Evolutionary conservation across 2,797 vertebrate genomes (phyloP).

Genomic region (Eulemur rubriventer): DNA sequence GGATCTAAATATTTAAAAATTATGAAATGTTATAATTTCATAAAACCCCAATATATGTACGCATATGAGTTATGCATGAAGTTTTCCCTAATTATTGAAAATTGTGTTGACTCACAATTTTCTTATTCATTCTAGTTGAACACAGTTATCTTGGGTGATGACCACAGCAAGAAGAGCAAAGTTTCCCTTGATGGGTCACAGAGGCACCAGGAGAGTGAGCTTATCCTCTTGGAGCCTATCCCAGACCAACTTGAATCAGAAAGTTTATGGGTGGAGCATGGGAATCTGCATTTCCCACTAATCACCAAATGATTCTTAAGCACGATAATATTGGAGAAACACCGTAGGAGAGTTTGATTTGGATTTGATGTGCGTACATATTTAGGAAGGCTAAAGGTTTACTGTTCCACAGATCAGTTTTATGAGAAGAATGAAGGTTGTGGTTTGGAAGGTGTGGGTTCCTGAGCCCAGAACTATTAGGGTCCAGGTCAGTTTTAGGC

Average conservation of each 20-base stretch:
- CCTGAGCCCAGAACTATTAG: not conserved
- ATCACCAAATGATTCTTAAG: not conserved
- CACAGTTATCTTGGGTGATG: not conserved
- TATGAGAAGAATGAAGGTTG: not conserved
- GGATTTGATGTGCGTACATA: not conserved
- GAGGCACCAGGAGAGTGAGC: not conserved
- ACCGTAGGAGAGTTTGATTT: not conserved
- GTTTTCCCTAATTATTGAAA: not conserved
- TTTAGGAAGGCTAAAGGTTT: not conserved
- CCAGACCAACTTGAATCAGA: not conserved
- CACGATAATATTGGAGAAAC: not conserved
- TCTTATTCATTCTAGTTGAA: not conserved
- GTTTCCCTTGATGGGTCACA: not conserved
- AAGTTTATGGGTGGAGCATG: not conserved
- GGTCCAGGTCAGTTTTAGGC: not conserved
- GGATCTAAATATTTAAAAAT: slow-evolving; percentile 25
- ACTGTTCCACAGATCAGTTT: not conserved
- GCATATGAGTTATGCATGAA: not conserved
- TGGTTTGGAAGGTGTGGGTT: not conserved
- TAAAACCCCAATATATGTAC: not conserved
- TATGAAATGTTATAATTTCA: not conserved
- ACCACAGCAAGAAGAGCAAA: not conserved
- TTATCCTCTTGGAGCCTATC: not conserved
- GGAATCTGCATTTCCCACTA: not conserved
- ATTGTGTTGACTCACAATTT: not conserved